phyloP scores from a whole-genome alignment of 2,113 vertebrate genomes.

The Quiscalus mexicanus region DNA sequence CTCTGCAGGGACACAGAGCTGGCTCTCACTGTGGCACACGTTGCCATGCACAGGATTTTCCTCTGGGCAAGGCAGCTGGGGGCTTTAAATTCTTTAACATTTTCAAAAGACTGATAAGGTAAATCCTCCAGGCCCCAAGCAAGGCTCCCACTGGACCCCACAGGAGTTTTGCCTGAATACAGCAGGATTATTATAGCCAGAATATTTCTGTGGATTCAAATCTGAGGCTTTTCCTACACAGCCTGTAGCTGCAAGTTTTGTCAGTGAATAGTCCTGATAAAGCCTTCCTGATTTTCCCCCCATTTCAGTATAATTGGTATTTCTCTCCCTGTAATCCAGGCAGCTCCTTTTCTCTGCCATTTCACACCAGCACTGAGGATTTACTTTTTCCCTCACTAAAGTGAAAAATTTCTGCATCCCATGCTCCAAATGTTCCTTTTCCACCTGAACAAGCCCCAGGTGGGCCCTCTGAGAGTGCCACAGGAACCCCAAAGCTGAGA shows the following conservation, averaged over 20 bases:
- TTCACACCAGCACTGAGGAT: not conserved
- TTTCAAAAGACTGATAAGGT: not conserved
- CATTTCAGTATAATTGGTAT: not conserved
- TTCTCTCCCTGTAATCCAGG: not conserved
- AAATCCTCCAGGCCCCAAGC: not conserved
- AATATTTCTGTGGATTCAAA: not conserved
- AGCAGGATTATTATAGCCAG: not conserved
- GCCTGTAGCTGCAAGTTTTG: not conserved
- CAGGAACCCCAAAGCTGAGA: not conserved
- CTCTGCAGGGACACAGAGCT: fast-evolving
- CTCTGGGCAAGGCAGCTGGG: fast-evolving
- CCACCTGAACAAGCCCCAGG: not conserved
- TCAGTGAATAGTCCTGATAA: not conserved
- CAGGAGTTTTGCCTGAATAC: not conserved
- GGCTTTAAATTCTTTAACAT: not conserved
- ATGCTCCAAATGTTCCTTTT: not conserved
- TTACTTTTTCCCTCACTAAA: not conserved
- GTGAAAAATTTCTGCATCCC: not conserved
- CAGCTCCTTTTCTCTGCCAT: not conserved
- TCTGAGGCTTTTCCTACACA: not conserved
- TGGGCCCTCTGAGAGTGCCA: not conserved
- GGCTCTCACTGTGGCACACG: fast-evolving
- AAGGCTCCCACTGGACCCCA: not conserved
- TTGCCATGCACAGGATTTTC: fast-evolving
- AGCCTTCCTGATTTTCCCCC: not conserved